Conservation (phyloP, 2,113 vertebrate genomes). For the Dermatemys mawii region DNA sequence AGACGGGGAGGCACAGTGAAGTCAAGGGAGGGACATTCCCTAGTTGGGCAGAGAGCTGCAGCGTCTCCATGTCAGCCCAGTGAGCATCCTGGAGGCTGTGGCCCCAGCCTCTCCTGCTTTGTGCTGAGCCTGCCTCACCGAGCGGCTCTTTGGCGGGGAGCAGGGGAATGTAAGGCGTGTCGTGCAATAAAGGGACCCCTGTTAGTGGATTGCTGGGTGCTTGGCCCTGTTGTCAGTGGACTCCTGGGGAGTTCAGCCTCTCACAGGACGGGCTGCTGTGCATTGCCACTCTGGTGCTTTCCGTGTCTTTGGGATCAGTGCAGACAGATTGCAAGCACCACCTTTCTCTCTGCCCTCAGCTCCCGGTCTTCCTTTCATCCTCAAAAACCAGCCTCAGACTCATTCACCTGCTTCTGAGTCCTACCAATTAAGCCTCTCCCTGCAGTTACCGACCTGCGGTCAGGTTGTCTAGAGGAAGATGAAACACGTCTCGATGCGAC, state of each 20-base stretch:
- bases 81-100: not conserved
- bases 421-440: constrained; percentile 43
- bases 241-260: not conserved
- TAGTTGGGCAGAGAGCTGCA: not conserved
- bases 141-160: not conserved
- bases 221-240: not conserved
- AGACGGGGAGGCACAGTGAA: not conserved
- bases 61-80: not conserved
- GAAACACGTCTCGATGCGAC: not conserved
- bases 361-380: not conserved
- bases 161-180: not conserved
- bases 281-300: not conserved
- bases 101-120: not conserved
- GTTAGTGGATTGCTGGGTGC: not conserved
- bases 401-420: constrained; percentile 32
- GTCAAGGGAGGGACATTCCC: too few species aligned
- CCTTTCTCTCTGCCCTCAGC: not conserved
- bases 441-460: not conserved
- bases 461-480: not conserved
- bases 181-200: not conserved
- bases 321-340: not conserved
- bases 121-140: not conserved
- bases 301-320: not conserved
- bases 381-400: not conserved
- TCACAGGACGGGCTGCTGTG: not conserved